Base-by-base conservation (phyloP, 2,888 invertebrate species). In the Pollenia labialis region DNA sequence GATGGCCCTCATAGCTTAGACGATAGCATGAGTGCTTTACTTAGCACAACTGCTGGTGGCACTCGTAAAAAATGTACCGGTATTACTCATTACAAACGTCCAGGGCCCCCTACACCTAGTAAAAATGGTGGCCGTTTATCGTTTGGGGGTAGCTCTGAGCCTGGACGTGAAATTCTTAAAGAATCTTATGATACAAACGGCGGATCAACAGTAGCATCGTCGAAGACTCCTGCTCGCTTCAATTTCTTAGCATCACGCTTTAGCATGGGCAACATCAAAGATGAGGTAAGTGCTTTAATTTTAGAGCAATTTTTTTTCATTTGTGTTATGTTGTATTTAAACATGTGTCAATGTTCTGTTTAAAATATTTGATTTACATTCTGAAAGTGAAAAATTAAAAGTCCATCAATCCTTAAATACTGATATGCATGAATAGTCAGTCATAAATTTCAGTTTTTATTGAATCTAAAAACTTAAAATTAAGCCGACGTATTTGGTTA, bases 81-180 rank as follows among this genome's bases (percentile, higher is more conserved):
- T 94, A 95, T 81, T 92, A 97, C 96, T 0, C 96, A 96, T 0
- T 97, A 97, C 92, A 97, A 97, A 94, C 96, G 95, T 90, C 97
- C 97, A 0, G 97, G 97, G 0, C 97, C 97, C 64, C 97, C 97
- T 40, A 97, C 97, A 1, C 97, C 97, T 0, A 97, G 97, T 93
- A 97, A 97, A 93, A 96, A 97, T 92, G 97, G 96, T 12, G 96
- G 96, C 1, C 94, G 97, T 87, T 93, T 95, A 10, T 97, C 97
- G 0, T 94, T 96, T 91, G 93, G 94, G 89, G 79, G 81, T 32
- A 89, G 75, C 69, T 90, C 90, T 8, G 92, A 92, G 58, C 92
- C 92, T 1, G 93, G 95, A 92, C 95, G 95, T 84, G 94, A 94
- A 0, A 94, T 95, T 0, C 91, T 96, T 46, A 94, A 94, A 83